Evolutionary conservation across 23 tunicate species (phyloP).

Genomic region (Clavelina lepadiformis): DNA sequence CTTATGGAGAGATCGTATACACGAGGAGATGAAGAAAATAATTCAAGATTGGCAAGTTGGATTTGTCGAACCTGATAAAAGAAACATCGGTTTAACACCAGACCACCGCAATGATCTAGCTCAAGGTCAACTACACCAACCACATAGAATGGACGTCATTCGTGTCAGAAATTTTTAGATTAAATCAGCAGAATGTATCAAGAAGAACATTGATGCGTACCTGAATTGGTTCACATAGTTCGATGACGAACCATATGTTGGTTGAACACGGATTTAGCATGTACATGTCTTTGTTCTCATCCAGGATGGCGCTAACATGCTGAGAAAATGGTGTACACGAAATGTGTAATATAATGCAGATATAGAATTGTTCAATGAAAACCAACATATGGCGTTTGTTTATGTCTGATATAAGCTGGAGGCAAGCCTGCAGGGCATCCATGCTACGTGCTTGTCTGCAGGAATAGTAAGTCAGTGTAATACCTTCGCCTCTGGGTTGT

Average conservation of each 20-base stretch:
- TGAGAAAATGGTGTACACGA: neutral
- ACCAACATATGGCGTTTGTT: neutral
- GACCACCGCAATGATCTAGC: no score
- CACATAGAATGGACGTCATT: no score
- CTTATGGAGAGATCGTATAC: conserved; percentile 62
- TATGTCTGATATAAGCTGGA: neutral
- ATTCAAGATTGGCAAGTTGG: conserved; percentile 77
- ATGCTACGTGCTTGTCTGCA: neutral
- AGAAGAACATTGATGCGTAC: conserved; percentile 18
- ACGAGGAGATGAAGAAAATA: conserved; percentile 81
- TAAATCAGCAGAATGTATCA: neutral
- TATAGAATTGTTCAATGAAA: neutral
- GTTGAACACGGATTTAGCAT: conserved; percentile 90
- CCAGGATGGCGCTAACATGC: conserved; percentile 70
- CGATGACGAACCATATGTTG: conserved; percentile 75
- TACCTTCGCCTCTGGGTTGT: conserved; percentile 78
- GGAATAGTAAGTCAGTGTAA: neutral
- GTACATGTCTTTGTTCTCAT: conserved; percentile 85
- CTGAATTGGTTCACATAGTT: conserved; percentile 92
- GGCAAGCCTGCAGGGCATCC: neutral
- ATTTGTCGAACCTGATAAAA: conserved; percentile 57
- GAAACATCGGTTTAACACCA: neutral
- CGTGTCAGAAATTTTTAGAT: no score
- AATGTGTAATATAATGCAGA: conserved; percentile 3
- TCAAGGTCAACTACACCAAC: no score